Evolutionary conservation across 2,797 vertebrate genomes (phyloP), one percentile per base, ranked within the genome.

Genomic region (Epinephelus awoara): DNA sequence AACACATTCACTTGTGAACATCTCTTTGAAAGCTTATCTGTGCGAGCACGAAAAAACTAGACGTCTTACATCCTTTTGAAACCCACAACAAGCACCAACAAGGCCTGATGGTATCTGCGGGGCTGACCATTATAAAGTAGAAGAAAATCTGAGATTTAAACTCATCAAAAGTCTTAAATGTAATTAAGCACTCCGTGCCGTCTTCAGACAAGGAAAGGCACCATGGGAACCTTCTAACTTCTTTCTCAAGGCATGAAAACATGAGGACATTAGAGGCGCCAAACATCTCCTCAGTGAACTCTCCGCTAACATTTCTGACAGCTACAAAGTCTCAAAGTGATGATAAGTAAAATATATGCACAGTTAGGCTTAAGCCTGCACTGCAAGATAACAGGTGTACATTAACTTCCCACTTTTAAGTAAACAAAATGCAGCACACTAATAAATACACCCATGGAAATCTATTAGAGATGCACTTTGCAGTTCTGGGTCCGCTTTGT

Each of bases 1-100:
- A 79, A 80, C 25, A 67, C 23, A 49, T 75, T 84, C 47, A 83
- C 52, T 62, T 29, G 63, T 70, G 69, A 78, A 79, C n/a, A 54
- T 68, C 65, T 83, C 67, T 87, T 75, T 89, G 77, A 80, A 70
- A 66, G 76, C 67, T 72, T 80, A 86, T 89, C 82, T 64, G 34
- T 49, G 42, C 49, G 61, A 72, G 57, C 29, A 49, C 27, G 58
- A 67, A 65, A 70, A 67, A 84, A 64, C 25, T 34, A 58, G 21
- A 56, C 42, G 3, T 54, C 29, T 15, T 13, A 27, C 67, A 66
- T 75, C 52, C 49, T 67, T 82, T 71, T 82, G 52, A 76, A 82
- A 80, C 21, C 66, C 65, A 67, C 27, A 80, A 68, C 18, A 85
- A 71, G 57, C 55, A 58, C 25, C 74, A 63, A 4, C 40, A 27